Percentiles rank a stretch among this genome's conserved stretches.
Conservation (phyloP, 2,888 invertebrate species). For the Calameuta pallipes region DNA sequence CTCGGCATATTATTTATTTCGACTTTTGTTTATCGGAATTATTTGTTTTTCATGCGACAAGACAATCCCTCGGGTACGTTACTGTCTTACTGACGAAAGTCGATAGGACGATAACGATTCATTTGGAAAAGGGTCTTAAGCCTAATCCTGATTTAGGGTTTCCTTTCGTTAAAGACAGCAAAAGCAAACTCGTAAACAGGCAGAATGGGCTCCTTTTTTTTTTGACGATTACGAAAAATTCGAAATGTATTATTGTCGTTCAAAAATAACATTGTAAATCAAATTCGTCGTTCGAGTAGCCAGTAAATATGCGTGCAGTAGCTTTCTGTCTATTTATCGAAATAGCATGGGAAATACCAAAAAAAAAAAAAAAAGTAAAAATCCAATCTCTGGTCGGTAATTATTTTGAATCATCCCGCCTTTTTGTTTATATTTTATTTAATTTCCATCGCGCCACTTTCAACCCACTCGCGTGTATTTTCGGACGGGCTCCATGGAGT, state of each 20-base stretch:
- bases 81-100: neutral
- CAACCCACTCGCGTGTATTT: neutral
- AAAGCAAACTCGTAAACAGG: neutral
- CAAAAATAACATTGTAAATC: neutral
- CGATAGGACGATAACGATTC: neutral
- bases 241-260: neutral
- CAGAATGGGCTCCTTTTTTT: neutral
- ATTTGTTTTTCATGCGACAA: neutral
- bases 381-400: neutral
- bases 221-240: neutral
- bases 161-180: neutral
- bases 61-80: neutral
- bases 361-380: neutral
- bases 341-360: neutral
- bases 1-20: neutral
- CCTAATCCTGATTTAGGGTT: neutral
- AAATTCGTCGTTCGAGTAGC: neutral
- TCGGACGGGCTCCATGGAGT: neutral
- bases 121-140: neutral
- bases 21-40: neutral
- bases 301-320: too few relatives aligned
- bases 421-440: neutral
- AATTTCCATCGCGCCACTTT: neutral
- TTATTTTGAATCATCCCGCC: neutral
- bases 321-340: neutral